These are phyloP conservation scores for Schizaphis graminum DNA, from an alignment of 2,888 invertebrate genomes.

Conservation along the genomic window DNA sequence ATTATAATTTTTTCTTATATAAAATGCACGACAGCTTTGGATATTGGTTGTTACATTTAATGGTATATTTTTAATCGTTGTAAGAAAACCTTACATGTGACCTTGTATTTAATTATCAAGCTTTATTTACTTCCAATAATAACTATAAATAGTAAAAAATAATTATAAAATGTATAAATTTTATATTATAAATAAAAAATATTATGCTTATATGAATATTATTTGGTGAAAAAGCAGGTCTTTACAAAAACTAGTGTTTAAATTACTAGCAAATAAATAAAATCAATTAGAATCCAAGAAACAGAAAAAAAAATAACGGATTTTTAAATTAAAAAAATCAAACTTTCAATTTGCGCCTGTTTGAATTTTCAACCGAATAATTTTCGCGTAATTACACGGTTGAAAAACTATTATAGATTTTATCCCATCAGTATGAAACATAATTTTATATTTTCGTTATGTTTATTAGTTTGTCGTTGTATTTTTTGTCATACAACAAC, in stretches of 20 bases:
- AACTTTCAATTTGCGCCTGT: neutral
- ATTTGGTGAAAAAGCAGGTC: neutral
- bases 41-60: neutral
- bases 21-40: neutral
- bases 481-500: neutral
- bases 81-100: neutral
- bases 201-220: neutral
- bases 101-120: neutral
- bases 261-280: neutral
- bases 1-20: neutral
- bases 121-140: neutral
- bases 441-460: neutral
- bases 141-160: neutral
- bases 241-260: neutral
- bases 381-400: neutral
- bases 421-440: neutral
- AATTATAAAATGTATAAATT: neutral
- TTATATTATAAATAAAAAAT: neutral
- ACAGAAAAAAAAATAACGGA: neutral
- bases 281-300: neutral
- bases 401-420: neutral
- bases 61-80: neutral
- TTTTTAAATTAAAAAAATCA: neutral
- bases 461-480: neutral
- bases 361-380: neutral